phyloP scores from a whole-genome alignment of 2,797 vertebrate species.

The Sternotherus odoratus region DNA sequence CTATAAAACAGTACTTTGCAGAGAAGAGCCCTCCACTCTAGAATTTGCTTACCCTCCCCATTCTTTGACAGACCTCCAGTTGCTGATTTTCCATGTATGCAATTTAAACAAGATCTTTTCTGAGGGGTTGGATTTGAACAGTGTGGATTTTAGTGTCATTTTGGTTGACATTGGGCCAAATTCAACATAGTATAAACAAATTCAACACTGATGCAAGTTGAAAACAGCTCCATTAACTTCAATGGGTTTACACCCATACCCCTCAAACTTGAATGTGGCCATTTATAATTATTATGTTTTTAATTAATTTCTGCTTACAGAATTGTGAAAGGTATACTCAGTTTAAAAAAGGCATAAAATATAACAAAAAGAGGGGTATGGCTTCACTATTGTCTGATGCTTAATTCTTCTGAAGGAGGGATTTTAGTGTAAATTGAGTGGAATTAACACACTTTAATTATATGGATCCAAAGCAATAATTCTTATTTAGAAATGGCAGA shows the following conservation, averaged over 20 bases:
- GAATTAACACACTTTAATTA: neutral
- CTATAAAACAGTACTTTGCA: neutral
- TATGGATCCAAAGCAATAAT: neutral
- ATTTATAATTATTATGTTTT: neutral
- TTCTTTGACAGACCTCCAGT: neutral
- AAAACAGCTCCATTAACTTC: neutral
- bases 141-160: neutral
- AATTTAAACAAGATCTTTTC: neutral
- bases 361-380: neutral
- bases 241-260: neutral
- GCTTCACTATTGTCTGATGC: neutral
- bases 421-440: neutral
- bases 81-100: neutral
- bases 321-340: neutral
- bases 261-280: neutral
- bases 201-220: neutral
- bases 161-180: neutral
- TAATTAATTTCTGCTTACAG: neutral
- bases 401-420: neutral
- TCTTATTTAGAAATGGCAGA: neutral
- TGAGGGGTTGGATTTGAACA: neutral
- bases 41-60: neutral
- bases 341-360: neutral
- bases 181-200: neutral
- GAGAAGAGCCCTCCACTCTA: neutral